Evolutionary conservation across 2,888 invertebrate genomes (phyloP).

Genomic region (Drosophila niveifrons): DNA sequence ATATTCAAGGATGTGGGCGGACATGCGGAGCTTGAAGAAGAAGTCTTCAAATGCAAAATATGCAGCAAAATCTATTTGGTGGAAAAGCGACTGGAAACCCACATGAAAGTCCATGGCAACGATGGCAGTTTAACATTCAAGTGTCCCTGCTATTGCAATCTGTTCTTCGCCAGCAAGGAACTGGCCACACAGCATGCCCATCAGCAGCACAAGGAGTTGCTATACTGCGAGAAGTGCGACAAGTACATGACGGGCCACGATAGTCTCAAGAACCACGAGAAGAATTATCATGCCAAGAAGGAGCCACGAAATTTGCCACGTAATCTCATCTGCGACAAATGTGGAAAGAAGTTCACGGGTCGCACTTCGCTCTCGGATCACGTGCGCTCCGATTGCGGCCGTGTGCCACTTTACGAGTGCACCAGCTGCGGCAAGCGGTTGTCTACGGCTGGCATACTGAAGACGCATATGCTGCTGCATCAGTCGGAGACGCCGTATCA

Average conservation of each 20-base stretch:
- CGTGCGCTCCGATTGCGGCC: constrained; percentile 85
- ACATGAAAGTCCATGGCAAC: constrained; percentile 82
- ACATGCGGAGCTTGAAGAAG: constrained; percentile 70
- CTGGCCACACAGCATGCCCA: constrained; percentile 85
- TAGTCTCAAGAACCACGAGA: constrained; percentile 85
- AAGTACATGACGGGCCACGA: constrained; percentile 85
- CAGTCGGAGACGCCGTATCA: constrained; percentile 84
- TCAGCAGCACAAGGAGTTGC: constrained; percentile 83
- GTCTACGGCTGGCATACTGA: constrained; percentile 85
- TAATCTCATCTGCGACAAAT: constrained; percentile 84
- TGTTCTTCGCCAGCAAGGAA: constrained; percentile 84
- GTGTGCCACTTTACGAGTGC: constrained; percentile 83
- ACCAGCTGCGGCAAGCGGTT: constrained; percentile 85
- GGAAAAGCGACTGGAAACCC: constrained; percentile 79
- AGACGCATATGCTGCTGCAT: constrained; percentile 86
- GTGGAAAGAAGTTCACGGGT: constrained; percentile 84
- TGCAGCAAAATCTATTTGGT: constrained; percentile 83
- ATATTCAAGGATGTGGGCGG: constrained; percentile 77
- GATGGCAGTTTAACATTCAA: constrained; percentile 83
- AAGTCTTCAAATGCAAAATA: constrained; percentile 82
- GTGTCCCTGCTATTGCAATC: constrained; percentile 85
- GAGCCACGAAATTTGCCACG: constrained; percentile 77
- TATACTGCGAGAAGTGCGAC: constrained; percentile 85
- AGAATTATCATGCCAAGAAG: constrained; percentile 74
- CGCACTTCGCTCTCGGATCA: constrained; percentile 85